Evolutionary conservation across 2,113 vertebrate species (phyloP), one percentile per base, ranked within the genome.

Genomic region (Nothobranchius furzeri): DNA sequence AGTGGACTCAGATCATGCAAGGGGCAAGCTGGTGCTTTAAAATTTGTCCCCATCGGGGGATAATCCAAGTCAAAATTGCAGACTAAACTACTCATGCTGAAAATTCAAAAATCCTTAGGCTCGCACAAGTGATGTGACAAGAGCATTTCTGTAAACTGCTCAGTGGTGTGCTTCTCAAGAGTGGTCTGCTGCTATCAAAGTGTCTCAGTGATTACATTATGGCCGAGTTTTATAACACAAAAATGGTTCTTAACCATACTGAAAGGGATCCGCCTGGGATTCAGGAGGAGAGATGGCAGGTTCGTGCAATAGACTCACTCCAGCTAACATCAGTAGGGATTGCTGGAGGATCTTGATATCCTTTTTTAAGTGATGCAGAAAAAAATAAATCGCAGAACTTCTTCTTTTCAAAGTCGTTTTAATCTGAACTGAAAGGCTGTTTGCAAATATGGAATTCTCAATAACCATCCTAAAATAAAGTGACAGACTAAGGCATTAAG

Each of bases 71-170:
- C 42, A 58, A 17, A 37, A 42, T 51, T 48, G 30, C 45, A 46
- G 62, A 63, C 17, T 53, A 24, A 64, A 67, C 36, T 74, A 40
- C 71, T 78, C 55, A 48, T 65, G 70, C 60, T 73, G 73, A 75
- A 81, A 76, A 70, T 25, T 61, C 48, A 30, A 62, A 40, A 69
- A 58, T 52, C 51, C 47, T 54, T 47, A 4, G 20, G 36, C 15
- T 43, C 68, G 36, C 42, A 51, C 37, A 57, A 48, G 36, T 48
- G 25, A 63, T 61, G 47, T 37, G 60, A 69, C 52, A 61, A 77
- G 40, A 60, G 17, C 1, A 7, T 42, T 66, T 1, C 30, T 45
- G 55, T 12, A 14, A 78, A 70, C 51, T 60, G 58, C 68, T 68
- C 69, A 62, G 69, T 66, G 13, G 48, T 17, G 25, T 49, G 56